Conservation (phyloP, 2,797 vertebrate species). For the Cirrhinus molitorella region DNA sequence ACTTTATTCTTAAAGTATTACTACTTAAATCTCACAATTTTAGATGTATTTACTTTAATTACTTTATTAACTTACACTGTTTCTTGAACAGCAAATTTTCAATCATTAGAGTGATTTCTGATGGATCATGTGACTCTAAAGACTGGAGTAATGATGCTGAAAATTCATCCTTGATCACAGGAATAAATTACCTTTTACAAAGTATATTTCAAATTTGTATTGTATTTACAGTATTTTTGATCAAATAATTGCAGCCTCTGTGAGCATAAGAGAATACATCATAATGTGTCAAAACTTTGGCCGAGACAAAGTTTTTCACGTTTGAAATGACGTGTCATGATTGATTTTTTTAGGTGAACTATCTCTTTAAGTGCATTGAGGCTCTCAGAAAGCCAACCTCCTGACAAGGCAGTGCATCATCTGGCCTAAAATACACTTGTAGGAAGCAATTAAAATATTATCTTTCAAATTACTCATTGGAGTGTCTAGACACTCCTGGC, state of each 20-base stretch:
- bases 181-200: neutral
- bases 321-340: neutral
- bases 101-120: no score
- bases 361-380: constrained; percentile 10
- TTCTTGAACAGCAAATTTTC: neutral
- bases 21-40: neutral
- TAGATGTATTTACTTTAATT: neutral
- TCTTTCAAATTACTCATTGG: constrained; percentile 42
- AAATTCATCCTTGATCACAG: neutral
- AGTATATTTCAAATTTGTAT: neutral
- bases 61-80: neutral
- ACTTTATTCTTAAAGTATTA: neutral
- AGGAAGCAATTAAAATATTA: constrained; percentile 56
- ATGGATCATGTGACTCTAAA: no score
- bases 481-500: constrained; percentile 25
- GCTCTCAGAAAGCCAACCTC: constrained; percentile 44
- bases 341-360: neutral
- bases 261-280: neutral
- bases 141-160: no score
- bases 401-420: constrained; percentile 45
- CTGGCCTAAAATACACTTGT: constrained; percentile 43
- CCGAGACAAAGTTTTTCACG: no score
- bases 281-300: neutral
- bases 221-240: neutral
- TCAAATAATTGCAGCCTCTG: neutral